These are phyloP conservation scores for Eclectus roratus DNA, from an alignment of 2,113 vertebrate species.

Conservation along the genomic window DNA sequence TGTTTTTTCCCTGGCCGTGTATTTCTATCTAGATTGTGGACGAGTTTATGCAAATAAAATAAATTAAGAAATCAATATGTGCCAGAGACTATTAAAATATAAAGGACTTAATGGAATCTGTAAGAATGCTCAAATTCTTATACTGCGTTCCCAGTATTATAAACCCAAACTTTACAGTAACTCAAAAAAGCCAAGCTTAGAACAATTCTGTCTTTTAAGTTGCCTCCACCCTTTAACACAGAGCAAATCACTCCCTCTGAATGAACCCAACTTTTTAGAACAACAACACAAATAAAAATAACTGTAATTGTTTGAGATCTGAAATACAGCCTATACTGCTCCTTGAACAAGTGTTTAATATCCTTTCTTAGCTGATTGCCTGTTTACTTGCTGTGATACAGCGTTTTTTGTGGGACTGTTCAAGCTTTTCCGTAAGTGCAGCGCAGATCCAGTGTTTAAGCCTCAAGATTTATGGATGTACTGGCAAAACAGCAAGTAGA, in stretches of 20 bases:
- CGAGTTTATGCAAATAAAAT: background rate
- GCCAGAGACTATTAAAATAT: background rate
- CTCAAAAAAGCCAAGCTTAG: background rate
- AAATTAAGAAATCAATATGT: background rate
- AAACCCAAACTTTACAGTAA: background rate
- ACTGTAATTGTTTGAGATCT: background rate
- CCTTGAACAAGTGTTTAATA: background rate
- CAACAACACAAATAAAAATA: background rate
- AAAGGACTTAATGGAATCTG: fast-evolving
- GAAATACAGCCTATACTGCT: background rate
- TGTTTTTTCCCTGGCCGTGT: background rate
- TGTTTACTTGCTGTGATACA: background rate
- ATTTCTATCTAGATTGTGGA: background rate
- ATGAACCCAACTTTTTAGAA: background rate
- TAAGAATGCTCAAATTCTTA: background rate
- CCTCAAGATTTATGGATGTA: background rate
- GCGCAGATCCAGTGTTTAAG: background rate
- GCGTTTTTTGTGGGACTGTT: background rate
- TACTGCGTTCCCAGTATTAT: background rate
- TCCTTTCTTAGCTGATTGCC: background rate
- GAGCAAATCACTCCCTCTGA: background rate
- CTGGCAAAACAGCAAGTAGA: background rate
- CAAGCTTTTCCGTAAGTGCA: background rate
- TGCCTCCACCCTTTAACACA: background rate
- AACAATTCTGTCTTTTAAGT: background rate